Evolutionary conservation across 2,888 invertebrate genomes (phyloP), one percentile per base, ranked within the genome.

Genomic region (Sphaeridia pumilis): DNA sequence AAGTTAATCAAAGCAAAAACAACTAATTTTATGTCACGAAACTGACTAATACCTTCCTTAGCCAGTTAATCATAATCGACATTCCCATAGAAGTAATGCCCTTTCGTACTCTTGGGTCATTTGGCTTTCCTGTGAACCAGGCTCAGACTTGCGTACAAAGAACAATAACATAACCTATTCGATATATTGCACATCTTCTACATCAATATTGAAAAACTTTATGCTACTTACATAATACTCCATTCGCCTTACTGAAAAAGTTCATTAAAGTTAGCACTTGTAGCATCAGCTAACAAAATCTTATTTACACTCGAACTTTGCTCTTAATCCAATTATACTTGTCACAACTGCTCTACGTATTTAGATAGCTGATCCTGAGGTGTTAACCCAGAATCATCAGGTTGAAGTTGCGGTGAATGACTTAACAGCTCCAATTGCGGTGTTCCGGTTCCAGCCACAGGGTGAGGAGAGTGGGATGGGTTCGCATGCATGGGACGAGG

Each of bases 321-420:
- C n/a, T n/a, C n/a, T 53, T 53, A 36, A 48, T 53, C 43, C 48
- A 48, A 21, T 43, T 54, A 48, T 49, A 12, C 10, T 46, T 63
- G 65, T 65, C 65, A 88, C 81, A 88, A 86, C 76, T 87, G 85
- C 77, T 93, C 93, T 70, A 92, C 92, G 76, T 87, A 92, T 75
- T 90, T 90, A 67, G 87, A 85, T 70, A 94, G 80, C 75, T 92
- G 89, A 78, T 94, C 93, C 75, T 88, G 87, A 69, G 88, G 87
- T 67, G 87, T 87, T 78, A 89, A 79, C 57, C 83, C 80, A 65
- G 80, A 81, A 71, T 79, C 80, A 72, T 81, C 82, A 68, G 82
- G 72, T 28, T 65, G 50, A 59, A 75, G 73, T 57, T 80, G 78
- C 58, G 80, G 71, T 67, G 71, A 73, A 59, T 69, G 52, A 72